Evolutionary conservation across 1,140 invertebrate species (phyloP).

Genomic region (Drosophila equinoxialis): DNA sequence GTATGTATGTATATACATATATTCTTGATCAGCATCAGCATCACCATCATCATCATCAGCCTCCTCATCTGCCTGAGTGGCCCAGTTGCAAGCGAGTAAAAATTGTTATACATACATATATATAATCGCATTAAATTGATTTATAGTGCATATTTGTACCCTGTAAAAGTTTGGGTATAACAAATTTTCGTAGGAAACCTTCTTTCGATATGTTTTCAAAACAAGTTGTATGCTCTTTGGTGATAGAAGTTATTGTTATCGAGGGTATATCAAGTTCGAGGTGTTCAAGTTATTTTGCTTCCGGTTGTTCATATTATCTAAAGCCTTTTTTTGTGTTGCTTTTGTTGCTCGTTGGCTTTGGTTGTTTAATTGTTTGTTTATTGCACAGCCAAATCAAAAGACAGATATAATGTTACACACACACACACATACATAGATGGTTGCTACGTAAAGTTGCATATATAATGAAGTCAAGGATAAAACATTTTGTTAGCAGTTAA

Average conservation of each 20-base stretch:
- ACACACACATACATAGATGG: conserved; percentile 16
- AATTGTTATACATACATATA: neutral
- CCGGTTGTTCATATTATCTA: conserved; percentile 31
- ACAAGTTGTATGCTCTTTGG: too few species aligned
- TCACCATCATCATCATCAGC: too few species aligned
- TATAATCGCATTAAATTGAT: too few species aligned
- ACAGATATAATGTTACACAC: conserved; percentile 8
- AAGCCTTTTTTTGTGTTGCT: conserved; percentile 33
- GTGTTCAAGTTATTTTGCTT: neutral
- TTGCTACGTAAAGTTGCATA: neutral
- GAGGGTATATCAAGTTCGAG: neutral
- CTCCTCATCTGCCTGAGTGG: too few species aligned
- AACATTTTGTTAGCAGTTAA: conserved; percentile 68
- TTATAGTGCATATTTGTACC: too few species aligned
- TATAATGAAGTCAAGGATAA: conserved; percentile 77
- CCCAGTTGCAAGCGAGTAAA: neutral
- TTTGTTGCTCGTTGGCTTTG: conserved; percentile 29
- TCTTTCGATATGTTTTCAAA: too few species aligned
- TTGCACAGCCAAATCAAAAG: neutral
- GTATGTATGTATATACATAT: neutral
- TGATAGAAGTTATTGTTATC: neutral
- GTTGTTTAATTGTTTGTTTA: conserved; percentile 18
- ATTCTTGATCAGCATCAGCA: too few species aligned
- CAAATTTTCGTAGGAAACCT: too few species aligned
- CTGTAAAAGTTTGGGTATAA: too few species aligned